Evolutionary conservation across 2,797 vertebrate genomes (phyloP).

Genomic region (Lepus townsendii): DNA sequence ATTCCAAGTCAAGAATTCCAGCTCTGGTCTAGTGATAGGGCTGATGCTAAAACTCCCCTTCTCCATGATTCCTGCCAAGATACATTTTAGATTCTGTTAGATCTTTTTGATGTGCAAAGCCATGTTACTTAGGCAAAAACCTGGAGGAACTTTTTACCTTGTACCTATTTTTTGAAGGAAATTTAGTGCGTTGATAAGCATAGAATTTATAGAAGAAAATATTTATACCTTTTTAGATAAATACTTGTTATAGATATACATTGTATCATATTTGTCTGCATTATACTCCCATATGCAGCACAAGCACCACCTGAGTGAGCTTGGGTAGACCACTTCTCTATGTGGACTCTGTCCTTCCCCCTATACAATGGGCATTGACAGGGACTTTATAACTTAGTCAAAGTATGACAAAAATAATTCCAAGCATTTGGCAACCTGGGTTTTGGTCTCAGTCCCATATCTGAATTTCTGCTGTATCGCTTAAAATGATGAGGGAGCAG

Average conservation of each 20-base stretch:
- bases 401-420: not conserved
- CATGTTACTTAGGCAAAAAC: not conserved
- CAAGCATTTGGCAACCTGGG: not conserved
- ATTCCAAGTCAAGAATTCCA: not conserved
- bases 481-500: not conserved
- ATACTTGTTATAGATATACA: not conserved
- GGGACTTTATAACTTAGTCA: not conserved
- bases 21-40: not conserved
- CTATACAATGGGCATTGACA: not conserved
- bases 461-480: not conserved
- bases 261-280: not conserved
- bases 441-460: not conserved
- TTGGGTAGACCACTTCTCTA: not conserved
- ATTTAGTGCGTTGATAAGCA: not conserved
- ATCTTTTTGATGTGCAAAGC: not conserved
- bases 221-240: not conserved
- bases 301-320: not conserved
- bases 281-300: not conserved
- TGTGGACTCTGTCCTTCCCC: not conserved
- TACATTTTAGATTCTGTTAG: not conserved
- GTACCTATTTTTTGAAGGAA: constrained; percentile 2
- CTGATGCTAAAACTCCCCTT: not conserved
- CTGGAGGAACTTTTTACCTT: not conserved
- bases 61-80: not conserved
- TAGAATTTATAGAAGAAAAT: not conserved